Percentiles rank a stretch among this genome's conserved stretches.
phyloP scores from a whole-genome alignment of 2,888 invertebrate genomes.

The Hipparchia sbordonii region DNA sequence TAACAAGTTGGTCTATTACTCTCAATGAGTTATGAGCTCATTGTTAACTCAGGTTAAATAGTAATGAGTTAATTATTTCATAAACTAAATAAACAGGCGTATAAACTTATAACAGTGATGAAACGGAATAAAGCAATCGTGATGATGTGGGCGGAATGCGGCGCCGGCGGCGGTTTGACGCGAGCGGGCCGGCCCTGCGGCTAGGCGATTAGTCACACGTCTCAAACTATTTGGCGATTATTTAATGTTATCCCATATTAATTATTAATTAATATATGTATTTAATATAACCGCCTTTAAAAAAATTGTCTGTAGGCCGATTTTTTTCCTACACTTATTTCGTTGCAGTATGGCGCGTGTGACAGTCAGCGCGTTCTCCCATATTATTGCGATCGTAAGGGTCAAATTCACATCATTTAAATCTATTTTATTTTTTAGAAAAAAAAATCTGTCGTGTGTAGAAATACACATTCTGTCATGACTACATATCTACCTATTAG shows the following conservation, averaged over 20 bases:
- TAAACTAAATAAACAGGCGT: conserved; percentile 7
- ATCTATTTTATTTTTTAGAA: no score
- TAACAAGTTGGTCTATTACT: no score
- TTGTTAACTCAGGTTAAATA: not conserved
- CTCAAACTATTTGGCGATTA: conserved; percentile 36
- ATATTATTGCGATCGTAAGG: no score
- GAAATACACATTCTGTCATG: no score
- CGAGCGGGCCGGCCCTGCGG: conserved; percentile 31
- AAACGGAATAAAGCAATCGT: conserved; percentile 32
- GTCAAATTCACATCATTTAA: no score
- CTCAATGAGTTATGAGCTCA: not conserved
- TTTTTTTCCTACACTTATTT: no score
- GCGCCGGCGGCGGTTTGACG: conserved; percentile 38
- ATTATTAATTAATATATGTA: conserved; percentile 1
- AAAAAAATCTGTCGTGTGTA: no score
- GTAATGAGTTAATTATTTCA: conserved; percentile 10
- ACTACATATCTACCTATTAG: no score
- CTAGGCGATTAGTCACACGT: conserved; percentile 33
- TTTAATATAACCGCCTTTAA: not conserved
- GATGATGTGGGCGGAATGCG: conserved; percentile 33
- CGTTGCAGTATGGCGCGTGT: no score
- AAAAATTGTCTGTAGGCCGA: no score
- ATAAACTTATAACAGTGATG: conserved; percentile 23
- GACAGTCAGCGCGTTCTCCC: no score
- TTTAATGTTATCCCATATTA: conserved; percentile 30